These are phyloP conservation scores for Crotalus tigris DNA, from an alignment of 2,113 vertebrate species.

Conservation along the genomic window DNA sequence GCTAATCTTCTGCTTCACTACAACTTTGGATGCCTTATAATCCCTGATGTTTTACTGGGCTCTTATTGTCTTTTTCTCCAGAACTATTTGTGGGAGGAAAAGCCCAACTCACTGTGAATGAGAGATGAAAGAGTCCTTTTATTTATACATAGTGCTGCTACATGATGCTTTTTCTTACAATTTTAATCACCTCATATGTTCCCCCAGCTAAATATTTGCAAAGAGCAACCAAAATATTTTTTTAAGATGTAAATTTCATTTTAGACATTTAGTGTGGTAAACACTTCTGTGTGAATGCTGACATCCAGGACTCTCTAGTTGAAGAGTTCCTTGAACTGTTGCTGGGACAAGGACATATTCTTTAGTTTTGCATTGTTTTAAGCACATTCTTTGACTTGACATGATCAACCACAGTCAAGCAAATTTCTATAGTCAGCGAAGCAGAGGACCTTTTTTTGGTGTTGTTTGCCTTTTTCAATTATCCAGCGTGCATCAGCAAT, in stretches of 20 bases:
- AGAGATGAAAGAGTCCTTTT: neutral
- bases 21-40: neutral
- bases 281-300: neutral
- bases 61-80: neutral
- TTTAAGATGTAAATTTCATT: neutral
- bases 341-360: neutral
- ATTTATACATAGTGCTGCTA: neutral
- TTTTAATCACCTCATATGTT: neutral
- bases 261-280: neutral
- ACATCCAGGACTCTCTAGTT: neutral
- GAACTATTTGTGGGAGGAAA: neutral
- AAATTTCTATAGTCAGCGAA: neutral
- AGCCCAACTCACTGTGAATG: neutral
- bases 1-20: neutral
- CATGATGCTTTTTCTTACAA: neutral
- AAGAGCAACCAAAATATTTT: neutral
- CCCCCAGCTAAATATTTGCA: neutral
- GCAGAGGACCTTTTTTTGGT: neutral
- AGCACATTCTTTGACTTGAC: neutral
- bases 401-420: neutral
- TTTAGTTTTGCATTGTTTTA: neutral
- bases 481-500: neutral
- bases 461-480: neutral
- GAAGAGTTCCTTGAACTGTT: neutral
- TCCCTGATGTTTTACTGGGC: neutral